Percentiles rank a stretch among this genome's conserved stretches.
Conservation (phyloP, 2,888 invertebrate genomes). For the Campoletis raptor region DNA sequence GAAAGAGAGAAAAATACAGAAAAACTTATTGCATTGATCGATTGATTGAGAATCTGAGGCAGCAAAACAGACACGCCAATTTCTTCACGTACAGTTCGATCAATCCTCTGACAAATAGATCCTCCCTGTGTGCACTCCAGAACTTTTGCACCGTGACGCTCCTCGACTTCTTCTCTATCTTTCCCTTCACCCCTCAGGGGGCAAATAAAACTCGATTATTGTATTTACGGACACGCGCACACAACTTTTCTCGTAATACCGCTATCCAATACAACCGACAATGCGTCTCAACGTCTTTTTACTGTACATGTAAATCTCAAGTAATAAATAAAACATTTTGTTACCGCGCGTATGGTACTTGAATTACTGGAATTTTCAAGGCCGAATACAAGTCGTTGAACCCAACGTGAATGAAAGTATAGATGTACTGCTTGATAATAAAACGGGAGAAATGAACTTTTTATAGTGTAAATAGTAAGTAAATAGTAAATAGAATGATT, state of each 20-base stretch:
- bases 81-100: constrained; percentile 44
- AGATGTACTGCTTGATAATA: not conserved
- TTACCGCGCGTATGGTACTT: constrained; percentile 7
- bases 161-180: not conserved
- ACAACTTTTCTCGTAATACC: constrained; percentile 43
- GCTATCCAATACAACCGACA: constrained; percentile 32
- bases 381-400: constrained; percentile 43
- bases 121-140: constrained; percentile 19
- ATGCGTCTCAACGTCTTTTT: not conserved
- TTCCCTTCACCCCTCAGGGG: constrained; percentile 21
- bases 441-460: not conserved
- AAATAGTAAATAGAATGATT: not conserved
- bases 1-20: not conserved
- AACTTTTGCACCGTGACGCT: constrained; percentile 48
- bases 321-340: constrained; percentile 40
- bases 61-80: constrained; percentile 47
- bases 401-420: not conserved
- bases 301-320: constrained; percentile 2
- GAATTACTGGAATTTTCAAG: constrained; percentile 53
- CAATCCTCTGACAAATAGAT: constrained; percentile 61
- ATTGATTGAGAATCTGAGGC: constrained; percentile 52
- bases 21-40: constrained; percentile 42
- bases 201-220: constrained; percentile 57
- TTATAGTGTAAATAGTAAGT: not conserved
- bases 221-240: constrained; percentile 57